These are phyloP conservation scores for Heteromormyrus szaboi DNA, from an alignment of 2,797 vertebrate species.

Conservation along the genomic window DNA sequence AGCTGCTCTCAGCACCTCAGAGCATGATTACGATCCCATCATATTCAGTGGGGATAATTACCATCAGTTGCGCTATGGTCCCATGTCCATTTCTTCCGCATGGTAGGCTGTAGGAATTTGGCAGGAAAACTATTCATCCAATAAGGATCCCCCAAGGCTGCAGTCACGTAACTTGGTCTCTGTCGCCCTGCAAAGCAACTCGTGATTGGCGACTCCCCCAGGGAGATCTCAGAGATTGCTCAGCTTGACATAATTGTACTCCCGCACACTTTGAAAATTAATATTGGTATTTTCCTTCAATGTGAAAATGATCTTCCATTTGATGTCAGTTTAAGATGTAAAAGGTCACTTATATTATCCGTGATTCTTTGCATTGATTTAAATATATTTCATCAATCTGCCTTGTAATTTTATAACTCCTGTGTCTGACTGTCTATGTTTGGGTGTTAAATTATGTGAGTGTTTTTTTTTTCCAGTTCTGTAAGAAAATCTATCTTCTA, in stretches of 20 bases:
- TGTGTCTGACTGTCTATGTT: background rate
- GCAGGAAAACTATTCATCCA: background rate
- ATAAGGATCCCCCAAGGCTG: background rate
- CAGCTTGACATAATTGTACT: background rate
- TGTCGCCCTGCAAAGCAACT: background rate
- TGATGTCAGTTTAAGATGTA: background rate
- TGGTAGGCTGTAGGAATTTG: background rate
- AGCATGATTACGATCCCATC: background rate
- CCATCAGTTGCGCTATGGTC: background rate
- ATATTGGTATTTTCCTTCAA: background rate
- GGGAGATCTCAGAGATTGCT: background rate
- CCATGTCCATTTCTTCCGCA: background rate
- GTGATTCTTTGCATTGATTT: background rate
- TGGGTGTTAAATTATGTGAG: background rate
- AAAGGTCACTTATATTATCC: background rate
- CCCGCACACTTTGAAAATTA: background rate
- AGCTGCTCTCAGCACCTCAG: background rate
- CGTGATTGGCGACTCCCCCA: background rate
- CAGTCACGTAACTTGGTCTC: background rate
- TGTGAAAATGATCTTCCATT: background rate
- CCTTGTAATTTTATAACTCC: background rate
- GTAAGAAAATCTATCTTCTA: background rate
- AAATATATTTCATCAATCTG: background rate
- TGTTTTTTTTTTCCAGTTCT: background rate
- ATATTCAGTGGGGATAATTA: background rate